Conservation (phyloP, 37 sponge, comb jelly and placozoan species). For the Halichondria panicea region DNA sequence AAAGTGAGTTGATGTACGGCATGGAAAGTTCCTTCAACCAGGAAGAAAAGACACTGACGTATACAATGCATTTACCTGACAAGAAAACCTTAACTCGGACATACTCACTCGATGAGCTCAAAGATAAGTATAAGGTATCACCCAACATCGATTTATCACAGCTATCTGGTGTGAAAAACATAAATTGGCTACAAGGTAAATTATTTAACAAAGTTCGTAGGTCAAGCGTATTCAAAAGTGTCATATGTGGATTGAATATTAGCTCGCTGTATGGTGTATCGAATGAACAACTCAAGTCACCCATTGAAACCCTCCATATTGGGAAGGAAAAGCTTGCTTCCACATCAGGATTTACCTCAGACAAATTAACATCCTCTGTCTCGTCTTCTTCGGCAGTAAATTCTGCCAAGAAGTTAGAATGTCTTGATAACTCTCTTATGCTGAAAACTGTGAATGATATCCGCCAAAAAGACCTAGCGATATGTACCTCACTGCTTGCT, state of each 20-base stretch:
- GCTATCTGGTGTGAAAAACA: too few relatives aligned
- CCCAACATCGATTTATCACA: too few relatives aligned
- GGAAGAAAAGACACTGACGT: too few relatives aligned
- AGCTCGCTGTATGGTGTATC: not conserved
- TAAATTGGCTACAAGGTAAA: not conserved
- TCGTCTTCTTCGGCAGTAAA: not conserved
- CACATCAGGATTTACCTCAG: not conserved
- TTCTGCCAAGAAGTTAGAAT: not conserved
- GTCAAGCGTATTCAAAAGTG: too few relatives aligned
- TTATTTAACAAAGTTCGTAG: too few relatives aligned
- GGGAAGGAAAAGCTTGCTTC: not conserved
- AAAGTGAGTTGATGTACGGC: too few relatives aligned
- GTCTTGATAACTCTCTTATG: constrained; percentile 12
- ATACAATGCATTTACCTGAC: too few relatives aligned
- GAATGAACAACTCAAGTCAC: not conserved
- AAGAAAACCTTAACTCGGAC: too few relatives aligned
- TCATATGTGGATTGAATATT: not conserved
- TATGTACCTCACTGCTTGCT: constrained; percentile 31
- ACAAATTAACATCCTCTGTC: not conserved
- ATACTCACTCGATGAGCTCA: too few relatives aligned
- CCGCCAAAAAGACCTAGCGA: constrained; percentile 11
- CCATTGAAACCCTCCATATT: not conserved
- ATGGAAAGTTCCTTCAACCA: too few relatives aligned
- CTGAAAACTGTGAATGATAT: constrained; percentile 14
- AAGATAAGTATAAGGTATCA: too few relatives aligned